Evolutionary conservation across 2,797 vertebrate genomes (phyloP), one percentile per base, ranked within the genome.

Genomic region (Psittacula echo): DNA sequence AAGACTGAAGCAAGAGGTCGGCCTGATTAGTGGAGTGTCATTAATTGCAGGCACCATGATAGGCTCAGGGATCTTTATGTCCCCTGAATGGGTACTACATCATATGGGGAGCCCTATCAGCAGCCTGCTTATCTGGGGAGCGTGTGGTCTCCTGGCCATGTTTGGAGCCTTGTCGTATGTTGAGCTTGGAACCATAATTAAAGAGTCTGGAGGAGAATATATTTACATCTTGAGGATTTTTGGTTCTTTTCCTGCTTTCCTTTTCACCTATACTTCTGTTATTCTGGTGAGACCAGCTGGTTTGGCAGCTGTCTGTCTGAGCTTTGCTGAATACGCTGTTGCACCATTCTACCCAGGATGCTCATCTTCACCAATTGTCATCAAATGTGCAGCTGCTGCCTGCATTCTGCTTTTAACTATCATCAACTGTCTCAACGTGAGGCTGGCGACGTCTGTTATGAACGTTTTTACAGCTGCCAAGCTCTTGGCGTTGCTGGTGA

Each of bases 61-160:
- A 7, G 98, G 98, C 50, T 99, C 98, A 0, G 98, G 99, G 79
- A 99, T 99, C 95, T 99, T 99, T 94, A 99, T 99, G 98, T 98
- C 98, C 30, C 99, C 99, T 1, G 98, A 99, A 96, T 98, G 98
- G 29, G 98, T 99, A 14, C 97, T 99, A 5, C 66, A 72, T 44
- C 94, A 98, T 60, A 98, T 98, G 44, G 98, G 98, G 37, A 99
- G 98, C 90, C 98, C 99, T 0, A 98, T 98, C 19, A 98, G 98
- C 94, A 99, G 99, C 93, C 96, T 99, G 71, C 53, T 98, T 65
- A 96, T 99, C 73, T 99, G 99, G 99, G 98, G 98, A 15, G 89
- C 93, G 1, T 98, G 98, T 27, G 99, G 99, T 2, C 14, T 98
- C 32, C 95, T 99, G 95, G 97, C 97, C 51, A 97, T 95, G 60